These are phyloP conservation scores for Tetragonula clypearis DNA, from an alignment of 1,140 invertebrate species.

Conservation along the genomic window DNA sequence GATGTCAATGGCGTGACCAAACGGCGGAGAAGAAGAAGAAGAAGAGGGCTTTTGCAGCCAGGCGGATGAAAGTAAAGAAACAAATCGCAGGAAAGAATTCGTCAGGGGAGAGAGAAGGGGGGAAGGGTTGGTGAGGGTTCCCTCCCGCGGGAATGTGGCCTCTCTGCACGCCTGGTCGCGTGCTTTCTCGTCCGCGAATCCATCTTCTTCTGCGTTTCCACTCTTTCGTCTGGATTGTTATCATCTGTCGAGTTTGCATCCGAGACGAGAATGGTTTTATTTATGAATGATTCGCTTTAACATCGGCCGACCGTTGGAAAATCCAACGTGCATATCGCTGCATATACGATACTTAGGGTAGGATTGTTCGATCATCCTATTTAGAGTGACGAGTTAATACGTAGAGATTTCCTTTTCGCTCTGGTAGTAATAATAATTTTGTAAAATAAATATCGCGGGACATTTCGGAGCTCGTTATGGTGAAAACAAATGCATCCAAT, in stretches of 20 bases:
- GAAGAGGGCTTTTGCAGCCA: not conserved
- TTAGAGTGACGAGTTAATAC: not conserved
- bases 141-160: not conserved
- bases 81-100: slow-evolving; percentile 42
- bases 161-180: slow-evolving; percentile 14
- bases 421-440: not conserved
- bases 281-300: not conserved
- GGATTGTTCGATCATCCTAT: no score
- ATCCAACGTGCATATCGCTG: not conserved
- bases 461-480: no score
- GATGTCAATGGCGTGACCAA: slow-evolving; percentile 12
- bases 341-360: no score
- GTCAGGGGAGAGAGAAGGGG: not conserved
- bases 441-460: not conserved
- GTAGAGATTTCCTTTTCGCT: fast-evolving
- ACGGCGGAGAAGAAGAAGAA: not conserved
- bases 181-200: not conserved
- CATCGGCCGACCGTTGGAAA: not conserved
- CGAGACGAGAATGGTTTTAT: not conserved
- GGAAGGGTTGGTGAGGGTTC: not conserved
- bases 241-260: not conserved
- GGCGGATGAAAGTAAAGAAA: slow-evolving; percentile 20
- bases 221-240: not conserved
- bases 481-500: no score
- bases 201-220: not conserved